A percentile compares a stretch with the other conserved stretches of the same genome.
Conservation (phyloP, 2,888 invertebrate genomes). For the Ichneumoninae sp. region DNA sequence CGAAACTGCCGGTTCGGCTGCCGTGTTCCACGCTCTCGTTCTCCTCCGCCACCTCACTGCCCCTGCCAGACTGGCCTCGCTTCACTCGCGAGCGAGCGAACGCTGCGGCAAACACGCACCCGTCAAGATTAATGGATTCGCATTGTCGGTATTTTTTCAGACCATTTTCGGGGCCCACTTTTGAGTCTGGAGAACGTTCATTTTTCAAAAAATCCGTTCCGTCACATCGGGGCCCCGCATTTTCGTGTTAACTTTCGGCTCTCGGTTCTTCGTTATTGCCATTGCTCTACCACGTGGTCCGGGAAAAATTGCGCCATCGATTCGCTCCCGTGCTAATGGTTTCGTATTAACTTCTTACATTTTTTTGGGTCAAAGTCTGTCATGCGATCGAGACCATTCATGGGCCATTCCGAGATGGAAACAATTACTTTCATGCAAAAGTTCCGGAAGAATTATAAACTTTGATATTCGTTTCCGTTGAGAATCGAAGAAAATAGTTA, state of each 20-base stretch:
- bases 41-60: constrained; percentile 34
- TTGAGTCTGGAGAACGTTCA: constrained; percentile 81
- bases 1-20: constrained; percentile 54
- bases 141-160: constrained; percentile 84
- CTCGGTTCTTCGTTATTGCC: constrained; percentile 11
- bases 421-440: not conserved
- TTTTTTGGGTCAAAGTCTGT: constrained; percentile 41
- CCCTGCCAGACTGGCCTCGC: constrained; percentile 39
- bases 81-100: constrained; percentile 54
- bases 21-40: constrained; percentile 59
- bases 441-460: not conserved
- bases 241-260: constrained; percentile 31
- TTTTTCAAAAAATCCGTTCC: constrained; percentile 82
- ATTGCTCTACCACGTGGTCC: constrained; percentile 14
- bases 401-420: not conserved
- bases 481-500: constrained; percentile 36
- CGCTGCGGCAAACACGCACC: constrained; percentile 68
- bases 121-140: constrained; percentile 84
- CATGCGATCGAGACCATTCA: not conserved
- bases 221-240: constrained; percentile 71
- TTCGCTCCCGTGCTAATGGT: constrained; percentile 81
- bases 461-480: not conserved
- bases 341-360: constrained; percentile 77
- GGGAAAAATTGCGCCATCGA: constrained; percentile 81
- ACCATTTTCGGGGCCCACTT: constrained; percentile 83